These are phyloP conservation scores for Erpetoichthys calabaricus DNA, from an alignment of 2,797 vertebrate species.

Conservation along the genomic window DNA sequence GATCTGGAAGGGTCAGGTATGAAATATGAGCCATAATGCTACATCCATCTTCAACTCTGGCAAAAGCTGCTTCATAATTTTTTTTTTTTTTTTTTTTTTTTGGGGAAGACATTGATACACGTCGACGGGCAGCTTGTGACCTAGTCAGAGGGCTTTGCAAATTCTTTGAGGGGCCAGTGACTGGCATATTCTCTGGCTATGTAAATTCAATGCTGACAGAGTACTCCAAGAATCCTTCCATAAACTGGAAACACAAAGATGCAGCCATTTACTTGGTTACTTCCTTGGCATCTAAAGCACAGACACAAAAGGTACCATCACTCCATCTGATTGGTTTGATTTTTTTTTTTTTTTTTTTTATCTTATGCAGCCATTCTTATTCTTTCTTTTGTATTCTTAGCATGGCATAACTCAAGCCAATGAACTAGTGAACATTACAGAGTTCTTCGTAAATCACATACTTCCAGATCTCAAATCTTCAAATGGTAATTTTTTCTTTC, in stretches of 20 bases:
- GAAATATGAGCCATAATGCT: background rate
- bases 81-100: slow-evolving; percentile 8
- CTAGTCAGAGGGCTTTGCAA: slow-evolving; percentile 89
- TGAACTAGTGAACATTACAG: slow-evolving; percentile 86
- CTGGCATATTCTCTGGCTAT: slow-evolving; percentile 93
- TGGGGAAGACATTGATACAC: slow-evolving; percentile 82
- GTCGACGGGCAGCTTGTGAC: slow-evolving; percentile 90
- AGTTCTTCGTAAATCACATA: slow-evolving; percentile 95
- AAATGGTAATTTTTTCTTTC: slow-evolving; percentile 54
- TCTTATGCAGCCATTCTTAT: background rate
- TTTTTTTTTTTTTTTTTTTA: background rate
- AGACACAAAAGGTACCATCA: slow-evolving; percentile 80
- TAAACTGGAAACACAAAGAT: slow-evolving; percentile 98
- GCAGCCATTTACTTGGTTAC: slow-evolving; percentile 96
- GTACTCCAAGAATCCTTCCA: slow-evolving; percentile 79
- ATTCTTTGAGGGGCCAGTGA: slow-evolving; percentile 94
- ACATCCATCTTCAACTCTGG: background rate
- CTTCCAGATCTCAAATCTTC: slow-evolving; percentile 79
- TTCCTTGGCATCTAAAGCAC: slow-evolving; percentile 92
- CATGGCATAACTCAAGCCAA: slow-evolving; percentile 98
- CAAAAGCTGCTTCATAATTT: background rate
- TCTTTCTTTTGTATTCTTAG: slow-evolving; percentile 39
- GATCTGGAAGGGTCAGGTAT: slow-evolving; percentile 97
- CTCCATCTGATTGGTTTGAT: background rate
- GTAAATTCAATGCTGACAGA: slow-evolving; percentile 91